Evolutionary conservation across 2,888 invertebrate genomes (phyloP).

Genomic region (Allophyes oxyacanthae): DNA sequence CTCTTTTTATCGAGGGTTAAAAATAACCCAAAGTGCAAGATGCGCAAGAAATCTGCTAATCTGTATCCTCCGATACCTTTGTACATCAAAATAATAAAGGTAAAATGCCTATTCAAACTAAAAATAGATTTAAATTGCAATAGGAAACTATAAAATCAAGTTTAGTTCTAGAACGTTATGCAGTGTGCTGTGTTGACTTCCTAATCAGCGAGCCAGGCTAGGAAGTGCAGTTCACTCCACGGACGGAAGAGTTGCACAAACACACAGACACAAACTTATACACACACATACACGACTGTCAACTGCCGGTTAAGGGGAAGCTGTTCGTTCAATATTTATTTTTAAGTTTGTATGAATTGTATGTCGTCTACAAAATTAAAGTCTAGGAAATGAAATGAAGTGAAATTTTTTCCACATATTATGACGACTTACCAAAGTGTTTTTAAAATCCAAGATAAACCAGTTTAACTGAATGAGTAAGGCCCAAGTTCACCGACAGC

Average conservation of each 20-base stretch:
- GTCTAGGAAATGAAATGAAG: no score
- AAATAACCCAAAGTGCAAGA: no score
- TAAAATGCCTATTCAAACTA: not conserved
- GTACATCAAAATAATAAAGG: not conserved
- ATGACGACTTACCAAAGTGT: no score
- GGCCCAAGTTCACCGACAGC: no score
- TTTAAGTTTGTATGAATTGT: no score
- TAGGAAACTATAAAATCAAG: conserved; percentile 41
- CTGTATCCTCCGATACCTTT: no score
- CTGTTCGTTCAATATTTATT: conserved; percentile 3
- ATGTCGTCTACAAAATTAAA: no score
- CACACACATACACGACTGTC: conserved; percentile 3
- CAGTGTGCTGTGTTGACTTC: conserved; percentile 29
- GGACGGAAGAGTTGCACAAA: conserved; percentile 30
- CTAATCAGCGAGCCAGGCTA: conserved; percentile 35
- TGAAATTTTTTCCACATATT: no score
- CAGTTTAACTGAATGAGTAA: no score
- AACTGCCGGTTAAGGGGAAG: conserved; percentile 44
- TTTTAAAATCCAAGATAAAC: no score
- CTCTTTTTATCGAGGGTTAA: no score
- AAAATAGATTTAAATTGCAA: conserved; percentile 6
- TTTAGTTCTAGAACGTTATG: conserved; percentile 13
- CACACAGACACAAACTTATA: conserved; percentile 4
- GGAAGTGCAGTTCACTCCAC: conserved; percentile 49
- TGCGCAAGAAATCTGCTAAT: no score